A percentile compares a stretch with the other conserved stretches of the same genome.
phyloP scores from a whole-genome alignment of 2,113 vertebrate genomes.

The Synodontis membranacea region DNA sequence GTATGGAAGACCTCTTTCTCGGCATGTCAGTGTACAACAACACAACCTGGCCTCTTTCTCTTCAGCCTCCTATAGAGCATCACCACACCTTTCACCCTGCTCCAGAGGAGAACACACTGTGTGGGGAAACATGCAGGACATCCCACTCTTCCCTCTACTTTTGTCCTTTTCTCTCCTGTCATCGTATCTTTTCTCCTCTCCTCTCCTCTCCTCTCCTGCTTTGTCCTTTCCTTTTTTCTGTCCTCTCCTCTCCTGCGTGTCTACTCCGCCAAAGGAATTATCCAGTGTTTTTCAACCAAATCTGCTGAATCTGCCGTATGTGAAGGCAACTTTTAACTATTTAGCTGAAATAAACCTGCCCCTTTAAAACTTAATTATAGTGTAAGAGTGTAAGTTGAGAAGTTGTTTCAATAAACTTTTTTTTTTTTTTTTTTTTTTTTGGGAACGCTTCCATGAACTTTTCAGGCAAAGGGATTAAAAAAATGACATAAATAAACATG shows the following conservation, averaged over 20 bases:
- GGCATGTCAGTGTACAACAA: constrained; percentile 68
- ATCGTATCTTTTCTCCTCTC: not conserved
- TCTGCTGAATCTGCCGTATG: not conserved
- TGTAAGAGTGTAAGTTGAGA: not conserved
- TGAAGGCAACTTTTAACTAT: not conserved
- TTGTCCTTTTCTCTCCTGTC: not conserved
- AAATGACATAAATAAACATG: too few relatives aligned
- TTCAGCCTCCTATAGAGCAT: constrained; percentile 67
- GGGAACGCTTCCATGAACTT: not conserved
- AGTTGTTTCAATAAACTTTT: not conserved
- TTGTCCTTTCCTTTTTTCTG: not conserved
- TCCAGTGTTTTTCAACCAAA: not conserved
- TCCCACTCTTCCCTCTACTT: constrained; percentile 42
- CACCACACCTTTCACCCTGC: constrained; percentile 41
- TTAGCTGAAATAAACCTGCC: not conserved
- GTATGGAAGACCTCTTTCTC: constrained; percentile 62
- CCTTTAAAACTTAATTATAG: not conserved
- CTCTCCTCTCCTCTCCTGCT: not conserved
- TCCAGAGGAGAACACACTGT: constrained; percentile 26
- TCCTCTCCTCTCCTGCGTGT: not conserved
- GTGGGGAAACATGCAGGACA: not conserved
- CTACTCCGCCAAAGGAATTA: not conserved
- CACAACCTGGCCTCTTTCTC: constrained; percentile 71
- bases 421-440: too few relatives aligned
- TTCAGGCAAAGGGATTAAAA: not conserved